These are phyloP conservation scores for Noctua pronuba DNA, from an alignment of 2,888 invertebrate species.

Conservation along the genomic window DNA sequence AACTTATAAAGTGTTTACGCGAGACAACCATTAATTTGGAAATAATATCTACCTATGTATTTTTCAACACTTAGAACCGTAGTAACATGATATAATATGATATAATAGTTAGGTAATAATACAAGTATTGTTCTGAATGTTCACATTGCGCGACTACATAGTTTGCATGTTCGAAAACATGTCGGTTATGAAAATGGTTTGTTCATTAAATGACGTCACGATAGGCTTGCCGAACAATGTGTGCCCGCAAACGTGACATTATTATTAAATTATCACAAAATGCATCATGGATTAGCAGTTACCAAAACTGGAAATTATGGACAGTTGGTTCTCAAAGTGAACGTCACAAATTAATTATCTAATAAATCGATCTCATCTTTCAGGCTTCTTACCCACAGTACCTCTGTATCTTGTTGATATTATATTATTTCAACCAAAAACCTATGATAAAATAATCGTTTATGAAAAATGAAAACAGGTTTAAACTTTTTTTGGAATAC, in stretches of 20 bases:
- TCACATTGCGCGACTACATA: background rate
- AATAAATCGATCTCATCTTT: background rate
- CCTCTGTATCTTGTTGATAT: background rate
- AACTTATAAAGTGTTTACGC: conserved; percentile 27
- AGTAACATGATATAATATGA: background rate
- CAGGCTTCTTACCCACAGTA: background rate
- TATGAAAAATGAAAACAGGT: background rate
- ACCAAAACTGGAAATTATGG: background rate
- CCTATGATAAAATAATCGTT: background rate
- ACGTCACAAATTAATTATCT: background rate
- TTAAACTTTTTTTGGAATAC: background rate
- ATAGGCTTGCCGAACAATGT: conserved; percentile 13
- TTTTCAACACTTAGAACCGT: background rate
- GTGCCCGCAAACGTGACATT: background rate
- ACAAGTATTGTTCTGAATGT: background rate
- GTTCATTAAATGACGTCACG: conserved; percentile 12
- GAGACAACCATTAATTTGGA: conserved; percentile 14
- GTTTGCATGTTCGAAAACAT: conserved; percentile 7
- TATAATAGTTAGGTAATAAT: background rate
- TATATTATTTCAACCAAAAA: background rate
- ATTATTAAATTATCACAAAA: conserved; percentile 4
- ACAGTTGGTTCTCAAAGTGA: background rate
- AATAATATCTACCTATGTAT: background rate
- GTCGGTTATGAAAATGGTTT: background rate
- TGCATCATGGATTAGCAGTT: background rate